phyloP scores from a whole-genome alignment of 2,797 vertebrate genomes.

The Perodicticus potto region DNA sequence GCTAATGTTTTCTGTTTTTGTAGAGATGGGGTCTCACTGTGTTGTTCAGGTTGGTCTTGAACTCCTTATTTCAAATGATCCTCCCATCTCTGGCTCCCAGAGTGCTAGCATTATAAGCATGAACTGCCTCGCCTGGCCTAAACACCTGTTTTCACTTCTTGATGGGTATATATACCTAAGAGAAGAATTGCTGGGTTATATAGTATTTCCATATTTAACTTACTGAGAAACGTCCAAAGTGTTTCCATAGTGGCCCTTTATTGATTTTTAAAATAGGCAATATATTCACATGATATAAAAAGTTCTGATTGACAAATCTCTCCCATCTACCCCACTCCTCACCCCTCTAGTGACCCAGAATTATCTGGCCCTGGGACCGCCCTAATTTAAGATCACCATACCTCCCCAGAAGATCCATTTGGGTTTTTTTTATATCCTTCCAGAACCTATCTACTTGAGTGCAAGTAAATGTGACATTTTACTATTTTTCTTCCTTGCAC shows the following conservation, averaged over 20 bases:
- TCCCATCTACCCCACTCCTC: background rate
- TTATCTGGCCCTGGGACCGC: background rate
- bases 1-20: too few species aligned
- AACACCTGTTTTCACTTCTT: background rate
- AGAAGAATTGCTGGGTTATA: background rate
- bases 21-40: too few species aligned
- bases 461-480: background rate
- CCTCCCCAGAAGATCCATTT: background rate
- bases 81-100: too few species aligned
- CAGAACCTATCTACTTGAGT: background rate
- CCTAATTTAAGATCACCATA: background rate
- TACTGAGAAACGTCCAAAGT: background rate
- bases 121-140: background rate
- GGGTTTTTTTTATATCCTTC: background rate
- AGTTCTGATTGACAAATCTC: background rate
- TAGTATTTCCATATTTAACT: background rate
- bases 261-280: background rate
- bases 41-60: too few species aligned
- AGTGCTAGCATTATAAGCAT: too few species aligned
- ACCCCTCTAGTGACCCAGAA: background rate
- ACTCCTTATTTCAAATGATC: too few species aligned
- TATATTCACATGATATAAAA: background rate
- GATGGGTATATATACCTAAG: background rate
- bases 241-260: background rate
- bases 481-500: conserved; percentile 19